These are phyloP conservation scores for Semicossyphus pulcher DNA, from an alignment of 2,113 vertebrate genomes.

Conservation along the genomic window DNA sequence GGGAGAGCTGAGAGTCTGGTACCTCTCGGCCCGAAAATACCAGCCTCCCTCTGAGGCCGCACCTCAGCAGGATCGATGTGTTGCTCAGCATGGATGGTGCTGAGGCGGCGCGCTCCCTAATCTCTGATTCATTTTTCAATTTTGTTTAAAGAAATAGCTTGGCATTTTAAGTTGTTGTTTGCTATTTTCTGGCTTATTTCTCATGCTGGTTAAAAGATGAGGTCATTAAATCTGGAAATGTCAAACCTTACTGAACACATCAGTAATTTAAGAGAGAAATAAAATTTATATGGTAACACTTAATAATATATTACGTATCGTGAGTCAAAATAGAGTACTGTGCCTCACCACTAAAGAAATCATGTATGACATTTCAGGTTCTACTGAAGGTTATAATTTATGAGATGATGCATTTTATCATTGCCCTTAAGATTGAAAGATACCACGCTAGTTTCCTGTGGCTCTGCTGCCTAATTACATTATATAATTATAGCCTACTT, in stretches of 20 bases:
- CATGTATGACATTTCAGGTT: conserved; percentile 21
- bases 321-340: too few species aligned
- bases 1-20: conserved; percentile 19
- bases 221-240: neutral
- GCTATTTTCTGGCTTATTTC: neutral
- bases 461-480: conserved; percentile 55
- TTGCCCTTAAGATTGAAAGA: conserved; percentile 56
- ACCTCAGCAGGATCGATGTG: conserved; percentile 16
- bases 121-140: conserved; percentile 8
- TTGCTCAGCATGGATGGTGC: conserved; percentile 17
- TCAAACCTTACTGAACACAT: neutral
- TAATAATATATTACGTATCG: neutral
- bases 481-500: conserved; percentile 59
- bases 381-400: conserved; percentile 44
- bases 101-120: neutral
- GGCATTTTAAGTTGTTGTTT: conserved; percentile 13
- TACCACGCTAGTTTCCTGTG: conserved; percentile 56
- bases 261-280: neutral
- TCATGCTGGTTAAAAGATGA: neutral
- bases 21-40: conserved; percentile 22
- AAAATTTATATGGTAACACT: neutral
- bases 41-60: conserved; percentile 22
- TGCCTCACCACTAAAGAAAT: neutral
- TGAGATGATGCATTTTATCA: conserved; percentile 46
- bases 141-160: conserved; percentile 9